Evolutionary conservation across 2,113 vertebrate species (phyloP).

Genomic region (Ictalurus punctatus): DNA sequence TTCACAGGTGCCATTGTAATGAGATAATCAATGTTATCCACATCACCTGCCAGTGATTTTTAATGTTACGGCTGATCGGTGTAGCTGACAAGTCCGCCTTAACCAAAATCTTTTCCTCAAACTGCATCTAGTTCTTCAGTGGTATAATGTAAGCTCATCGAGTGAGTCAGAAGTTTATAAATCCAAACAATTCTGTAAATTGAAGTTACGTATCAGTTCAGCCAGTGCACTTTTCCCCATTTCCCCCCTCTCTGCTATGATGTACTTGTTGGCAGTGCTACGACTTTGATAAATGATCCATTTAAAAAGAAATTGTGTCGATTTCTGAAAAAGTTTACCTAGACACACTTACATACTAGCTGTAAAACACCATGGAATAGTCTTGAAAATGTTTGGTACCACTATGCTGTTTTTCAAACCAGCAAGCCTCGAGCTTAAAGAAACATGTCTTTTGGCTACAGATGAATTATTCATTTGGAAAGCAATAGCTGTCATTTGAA

Average conservation of each 20-base stretch:
- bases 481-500: conserved; percentile 14
- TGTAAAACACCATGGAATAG: conserved; percentile 12
- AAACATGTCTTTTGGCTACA: background rate
- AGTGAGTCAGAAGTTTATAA: background rate
- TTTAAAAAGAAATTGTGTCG: background rate
- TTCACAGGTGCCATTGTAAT: too few relatives aligned
- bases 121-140: background rate
- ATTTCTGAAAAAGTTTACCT: background rate
- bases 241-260: background rate
- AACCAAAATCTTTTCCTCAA: background rate
- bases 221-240: background rate
- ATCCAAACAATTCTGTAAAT: background rate
- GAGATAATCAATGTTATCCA: too few relatives aligned
- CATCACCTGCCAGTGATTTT: too few relatives aligned
- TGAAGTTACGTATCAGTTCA: background rate
- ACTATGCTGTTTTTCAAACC: background rate
- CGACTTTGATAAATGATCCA: background rate
- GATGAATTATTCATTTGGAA: conserved; percentile 37
- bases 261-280: background rate
- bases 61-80: too few relatives aligned
- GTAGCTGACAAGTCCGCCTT: background rate
- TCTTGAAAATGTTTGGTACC: background rate
- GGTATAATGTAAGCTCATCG: background rate
- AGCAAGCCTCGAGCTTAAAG: background rate
- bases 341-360: background rate